Conservation (phyloP, 2,888 invertebrate genomes). For the Mythimna ferrago region DNA sequence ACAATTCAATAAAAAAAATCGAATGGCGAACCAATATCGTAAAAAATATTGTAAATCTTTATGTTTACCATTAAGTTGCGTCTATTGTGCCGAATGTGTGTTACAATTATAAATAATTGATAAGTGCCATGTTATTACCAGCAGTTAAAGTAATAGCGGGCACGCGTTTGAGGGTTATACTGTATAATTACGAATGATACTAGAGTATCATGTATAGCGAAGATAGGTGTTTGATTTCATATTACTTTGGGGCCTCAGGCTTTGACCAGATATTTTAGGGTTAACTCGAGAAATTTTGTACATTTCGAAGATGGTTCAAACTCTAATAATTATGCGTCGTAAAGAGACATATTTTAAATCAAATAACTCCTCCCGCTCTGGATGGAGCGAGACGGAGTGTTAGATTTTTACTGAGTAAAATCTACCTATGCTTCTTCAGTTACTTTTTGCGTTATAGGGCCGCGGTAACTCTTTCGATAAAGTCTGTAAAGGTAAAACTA, state of each 20-base stretch:
- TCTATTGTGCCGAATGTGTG: constrained; percentile 63
- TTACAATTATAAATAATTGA: constrained; percentile 72
- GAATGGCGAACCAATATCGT: constrained; percentile 45
- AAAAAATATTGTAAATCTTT: constrained; percentile 63
- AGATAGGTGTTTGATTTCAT: constrained; percentile 66
- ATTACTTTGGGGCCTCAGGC: constrained; percentile 58
- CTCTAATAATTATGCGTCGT: no score
- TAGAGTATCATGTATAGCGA: constrained; percentile 55
- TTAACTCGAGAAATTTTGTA: constrained; percentile 10
- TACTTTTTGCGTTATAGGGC: no score
- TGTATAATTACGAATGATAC: constrained; percentile 68
- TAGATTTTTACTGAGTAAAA: no score
- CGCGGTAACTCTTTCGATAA: no score
- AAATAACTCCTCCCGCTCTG: no score
- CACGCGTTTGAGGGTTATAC: constrained; percentile 73
- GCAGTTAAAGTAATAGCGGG: constrained; percentile 79
- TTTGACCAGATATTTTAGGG: constrained; percentile 44
- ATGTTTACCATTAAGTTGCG: constrained; percentile 57
- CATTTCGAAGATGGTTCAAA: not conserved
- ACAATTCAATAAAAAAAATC: constrained; percentile 51
- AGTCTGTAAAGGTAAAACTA: no score
- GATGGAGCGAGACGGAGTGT: no score
- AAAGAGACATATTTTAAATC: not conserved
- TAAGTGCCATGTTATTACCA: constrained; percentile 75
- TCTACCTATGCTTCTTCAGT: no score